Evolutionary conservation across 2,113 vertebrate species (phyloP).

Genomic region (Sula dactylatra): DNA sequence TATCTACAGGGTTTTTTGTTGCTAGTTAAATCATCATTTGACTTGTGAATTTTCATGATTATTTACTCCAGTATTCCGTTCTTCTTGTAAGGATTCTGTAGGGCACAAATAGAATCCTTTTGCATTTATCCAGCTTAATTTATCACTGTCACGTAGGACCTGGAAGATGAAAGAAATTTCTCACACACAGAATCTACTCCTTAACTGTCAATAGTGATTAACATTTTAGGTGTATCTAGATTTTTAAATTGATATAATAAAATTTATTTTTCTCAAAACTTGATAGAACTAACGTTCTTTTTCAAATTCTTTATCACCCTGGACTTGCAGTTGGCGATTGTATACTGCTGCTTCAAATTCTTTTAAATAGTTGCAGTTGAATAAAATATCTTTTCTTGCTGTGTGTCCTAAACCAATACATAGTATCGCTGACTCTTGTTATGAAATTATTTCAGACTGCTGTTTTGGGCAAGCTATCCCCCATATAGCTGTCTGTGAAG

Average conservation of each 20-base stretch:
- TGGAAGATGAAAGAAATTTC: not conserved
- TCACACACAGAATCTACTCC: not conserved
- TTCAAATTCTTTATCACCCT: not conserved
- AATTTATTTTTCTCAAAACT: not conserved
- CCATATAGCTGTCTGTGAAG: not conserved
- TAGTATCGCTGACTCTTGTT: not conserved
- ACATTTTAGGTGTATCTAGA: not conserved
- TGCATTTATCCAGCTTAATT: not conserved
- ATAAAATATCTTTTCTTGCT: not conserved
- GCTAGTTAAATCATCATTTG: not conserved
- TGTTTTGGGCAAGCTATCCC: not conserved
- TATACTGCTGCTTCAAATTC: not conserved
- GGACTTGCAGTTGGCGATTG: not conserved
- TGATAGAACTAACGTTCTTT: not conserved
- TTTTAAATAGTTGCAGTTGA: not conserved
- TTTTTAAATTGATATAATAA: not conserved
- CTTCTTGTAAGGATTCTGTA: not conserved
- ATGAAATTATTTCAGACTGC: not conserved
- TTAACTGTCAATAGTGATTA: not conserved
- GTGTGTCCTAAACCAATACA: not conserved
- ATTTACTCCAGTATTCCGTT: not conserved
- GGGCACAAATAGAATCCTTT: not conserved
- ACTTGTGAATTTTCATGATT: not conserved
- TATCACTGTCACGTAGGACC: not conserved
- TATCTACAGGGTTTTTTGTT: not conserved